phyloP scores from a whole-genome alignment of 1,140 invertebrate species.

The Centruroides vittatus region DNA sequence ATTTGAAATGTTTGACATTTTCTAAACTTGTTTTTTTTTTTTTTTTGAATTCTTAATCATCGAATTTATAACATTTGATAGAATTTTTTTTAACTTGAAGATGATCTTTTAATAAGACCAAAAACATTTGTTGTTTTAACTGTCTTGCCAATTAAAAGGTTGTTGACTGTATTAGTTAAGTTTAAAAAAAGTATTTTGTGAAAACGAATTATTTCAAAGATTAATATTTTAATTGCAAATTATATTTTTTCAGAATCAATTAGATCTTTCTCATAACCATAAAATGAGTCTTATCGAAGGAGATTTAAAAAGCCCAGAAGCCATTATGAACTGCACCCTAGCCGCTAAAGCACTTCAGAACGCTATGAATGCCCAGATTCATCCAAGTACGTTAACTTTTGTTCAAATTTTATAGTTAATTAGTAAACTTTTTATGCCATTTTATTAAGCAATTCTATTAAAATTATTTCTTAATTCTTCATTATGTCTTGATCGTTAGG shows the following conservation, averaged over 20 bases:
- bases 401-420: too few species aligned
- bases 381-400: conserved; percentile 22
- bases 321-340: conserved; percentile 55
- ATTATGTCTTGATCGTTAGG: conserved; percentile 10
- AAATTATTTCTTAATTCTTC: too few species aligned
- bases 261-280: conserved; percentile 56
- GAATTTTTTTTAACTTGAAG: too few species aligned
- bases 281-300: conserved; percentile 53
- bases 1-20: too few species aligned
- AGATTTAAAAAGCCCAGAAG: conserved; percentile 55
- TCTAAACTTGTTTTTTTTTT: too few species aligned
- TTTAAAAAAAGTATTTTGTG: neutral
- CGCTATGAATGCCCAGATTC: conserved; percentile 53
- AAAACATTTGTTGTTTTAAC: too few species aligned
- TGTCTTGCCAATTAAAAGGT: too few species aligned
- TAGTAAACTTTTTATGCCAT: too few species aligned
- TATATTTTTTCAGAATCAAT: conserved; percentile 31
- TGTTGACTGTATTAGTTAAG: neutral
- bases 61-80: too few species aligned
- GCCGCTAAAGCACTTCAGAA: conserved; percentile 64
- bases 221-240: conserved; percentile 25
- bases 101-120: too few species aligned
- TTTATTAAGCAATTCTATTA: too few species aligned
- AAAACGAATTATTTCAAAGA: conserved; percentile 5
- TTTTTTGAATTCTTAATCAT: too few species aligned